Evolutionary conservation across 2,888 invertebrate species (phyloP).

Genomic region (Drosophila prolongata): DNA sequence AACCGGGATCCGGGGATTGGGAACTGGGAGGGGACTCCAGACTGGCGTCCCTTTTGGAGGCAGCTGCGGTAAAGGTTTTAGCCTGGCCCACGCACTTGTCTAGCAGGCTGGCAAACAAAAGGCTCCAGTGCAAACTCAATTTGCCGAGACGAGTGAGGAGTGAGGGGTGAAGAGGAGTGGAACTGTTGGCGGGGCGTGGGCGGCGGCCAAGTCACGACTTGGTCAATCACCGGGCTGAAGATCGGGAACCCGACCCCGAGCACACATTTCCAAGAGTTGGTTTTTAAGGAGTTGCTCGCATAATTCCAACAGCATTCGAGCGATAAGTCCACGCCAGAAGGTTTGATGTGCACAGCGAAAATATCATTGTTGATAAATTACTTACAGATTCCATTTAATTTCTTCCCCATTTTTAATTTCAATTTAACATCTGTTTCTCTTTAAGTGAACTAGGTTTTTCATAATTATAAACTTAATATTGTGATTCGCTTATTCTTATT

Average conservation of each 20-base stretch:
- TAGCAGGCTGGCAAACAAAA: constrained; percentile 56
- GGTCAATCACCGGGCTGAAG: constrained; percentile 28
- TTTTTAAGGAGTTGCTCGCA: constrained; percentile 18
- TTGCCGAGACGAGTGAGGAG: constrained; percentile 36
- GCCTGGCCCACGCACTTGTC: constrained; percentile 71
- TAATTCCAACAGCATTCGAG: constrained; percentile 18
- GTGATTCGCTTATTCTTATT: no score
- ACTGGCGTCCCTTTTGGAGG: constrained; percentile 59
- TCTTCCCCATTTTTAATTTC: no score
- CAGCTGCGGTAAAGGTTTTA: constrained; percentile 33
- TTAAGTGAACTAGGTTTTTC: no score
- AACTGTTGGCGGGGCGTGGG: constrained; percentile 45
- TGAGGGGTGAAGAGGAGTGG: not conserved
- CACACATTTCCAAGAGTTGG: constrained; percentile 6
- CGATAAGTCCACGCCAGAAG: constrained; percentile 5
- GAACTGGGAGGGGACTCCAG: constrained; percentile 4
- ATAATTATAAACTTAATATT: no score
- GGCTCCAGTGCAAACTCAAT: constrained; percentile 61
- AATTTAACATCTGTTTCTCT: no score
- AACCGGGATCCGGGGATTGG: not conserved
- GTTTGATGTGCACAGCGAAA: not conserved
- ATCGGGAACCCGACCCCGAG: constrained; percentile 7
- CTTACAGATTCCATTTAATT: not conserved
- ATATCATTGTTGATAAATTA: no score
- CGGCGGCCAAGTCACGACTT: constrained; percentile 48